Evolutionary conservation across 2,797 vertebrate genomes (phyloP), one percentile per base, ranked within the genome.

Genomic region (Monodelphis domestica): DNA sequence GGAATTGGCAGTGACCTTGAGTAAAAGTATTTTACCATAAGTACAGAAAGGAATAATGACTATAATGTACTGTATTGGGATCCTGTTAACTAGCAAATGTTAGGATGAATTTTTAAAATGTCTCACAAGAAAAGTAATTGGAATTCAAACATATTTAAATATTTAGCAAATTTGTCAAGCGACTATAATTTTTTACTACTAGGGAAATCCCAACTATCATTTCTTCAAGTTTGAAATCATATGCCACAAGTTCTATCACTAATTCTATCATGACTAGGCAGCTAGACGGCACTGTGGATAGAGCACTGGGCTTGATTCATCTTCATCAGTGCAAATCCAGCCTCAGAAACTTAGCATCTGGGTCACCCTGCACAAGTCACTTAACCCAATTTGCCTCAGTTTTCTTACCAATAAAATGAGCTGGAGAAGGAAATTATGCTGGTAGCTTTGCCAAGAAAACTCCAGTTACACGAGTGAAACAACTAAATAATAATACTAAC

Each of bases 231-330:
- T 33, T 88, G 45, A 52, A 88, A 88, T 88, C 94, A 92, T 94
- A 93, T 94, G 95, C 94, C 97, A 87, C 29, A 87, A 91, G 95
- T 97, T 96, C 91, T 87, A 56, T 90, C 54, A 92, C 88, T 95
- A 26, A 87, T 92, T 92, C 54, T 95, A 52, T 89, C 90, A 45
- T 59, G 53, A n/a, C n/a, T n/a, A n/a, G n/a, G n/a, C n/a, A n/a
- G n/a, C n/a, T n/a, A n/a, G n/a, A n/a, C n/a, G n/a, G n/a, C n/a
- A n/a, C n/a, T n/a, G n/a, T n/a, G n/a, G n/a, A n/a, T n/a, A n/a
- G n/a, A n/a, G n/a, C n/a, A n/a, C n/a, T n/a, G n/a, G n/a, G n/a
- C n/a, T n/a, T n/a, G n/a, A n/a, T n/a, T n/a, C n/a, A n/a, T n/a
- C n/a, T n/a, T n/a, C n/a, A n/a, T n/a, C n/a, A n/a, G n/a, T n/a